Conservation (phyloP, 30 jellyfish, hydroid and myxozoan genomes). For the Aurelia aurita region DNA sequence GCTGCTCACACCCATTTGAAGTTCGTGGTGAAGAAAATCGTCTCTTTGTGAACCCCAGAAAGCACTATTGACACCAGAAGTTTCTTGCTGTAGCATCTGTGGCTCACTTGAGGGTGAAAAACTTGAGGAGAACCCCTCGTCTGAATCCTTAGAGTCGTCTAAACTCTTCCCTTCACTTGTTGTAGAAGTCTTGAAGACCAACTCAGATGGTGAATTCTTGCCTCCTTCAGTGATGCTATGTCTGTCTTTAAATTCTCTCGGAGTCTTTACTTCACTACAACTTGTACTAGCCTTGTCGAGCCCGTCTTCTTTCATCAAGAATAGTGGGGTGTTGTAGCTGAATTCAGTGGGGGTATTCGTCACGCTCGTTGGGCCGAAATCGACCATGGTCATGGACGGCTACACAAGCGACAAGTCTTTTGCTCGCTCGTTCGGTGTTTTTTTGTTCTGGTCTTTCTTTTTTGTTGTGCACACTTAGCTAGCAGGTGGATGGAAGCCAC, state of each 20-base stretch:
- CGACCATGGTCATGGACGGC: constrained; percentile 99
- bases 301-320: constrained; percentile 81
- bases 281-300: constrained; percentile 54
- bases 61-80: constrained; percentile 79
- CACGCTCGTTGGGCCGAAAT: constrained; percentile 98
- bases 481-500: constrained; percentile 89
- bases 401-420: constrained; percentile 84
- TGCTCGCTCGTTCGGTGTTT: constrained; percentile 9
- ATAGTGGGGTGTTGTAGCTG: constrained; percentile 81
- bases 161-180: constrained; percentile 70
- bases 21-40: constrained; percentile 90
- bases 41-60: constrained; percentile 96
- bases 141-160: constrained; percentile 98
- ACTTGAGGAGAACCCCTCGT: constrained; percentile 99
- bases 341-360: constrained; percentile 92
- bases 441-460: constrained; percentile 64
- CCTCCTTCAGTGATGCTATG: constrained; percentile 33
- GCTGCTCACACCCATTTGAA: constrained; percentile 83
- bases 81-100: constrained; percentile 96
- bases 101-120: constrained; percentile 99
- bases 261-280: constrained; percentile 50
- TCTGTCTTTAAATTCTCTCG: constrained; percentile 78
- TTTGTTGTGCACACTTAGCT: constrained; percentile 77
- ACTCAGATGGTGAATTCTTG: constrained; percentile 60
- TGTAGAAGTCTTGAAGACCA: constrained; percentile 66